These are phyloP conservation scores for Brachyrhaphis roseni DNA, from an alignment of 2,797 vertebrate species.

Conservation along the genomic window DNA sequence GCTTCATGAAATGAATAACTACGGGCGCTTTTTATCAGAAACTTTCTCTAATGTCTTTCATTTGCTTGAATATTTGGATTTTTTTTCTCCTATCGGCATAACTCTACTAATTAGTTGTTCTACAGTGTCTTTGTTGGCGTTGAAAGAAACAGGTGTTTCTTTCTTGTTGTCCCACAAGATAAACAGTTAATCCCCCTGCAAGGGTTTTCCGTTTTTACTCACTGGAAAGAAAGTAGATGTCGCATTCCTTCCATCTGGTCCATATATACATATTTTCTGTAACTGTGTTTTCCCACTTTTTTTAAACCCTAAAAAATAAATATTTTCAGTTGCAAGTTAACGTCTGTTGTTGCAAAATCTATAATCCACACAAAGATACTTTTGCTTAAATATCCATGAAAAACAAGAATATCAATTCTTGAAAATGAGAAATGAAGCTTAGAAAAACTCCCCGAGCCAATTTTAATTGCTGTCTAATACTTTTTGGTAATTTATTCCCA, in stretches of 20 bases:
- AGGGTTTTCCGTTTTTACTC: neutral
- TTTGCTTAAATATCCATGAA: neutral
- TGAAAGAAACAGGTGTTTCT: conserved; percentile 9
- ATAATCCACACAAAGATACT: neutral
- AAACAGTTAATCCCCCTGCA: conserved; percentile 3
- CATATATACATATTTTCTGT: neutral
- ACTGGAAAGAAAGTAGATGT: conserved; percentile 7
- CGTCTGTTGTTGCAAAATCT: neutral
- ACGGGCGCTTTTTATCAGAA: too few species aligned
- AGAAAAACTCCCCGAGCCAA: neutral
- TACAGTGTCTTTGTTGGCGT: neutral
- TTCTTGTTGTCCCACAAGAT: conserved; percentile 24
- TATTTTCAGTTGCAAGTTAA: neutral
- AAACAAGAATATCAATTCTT: neutral
- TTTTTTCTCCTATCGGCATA: neutral
- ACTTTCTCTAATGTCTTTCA: neutral
- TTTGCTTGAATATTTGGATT: neutral
- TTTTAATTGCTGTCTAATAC: neutral
- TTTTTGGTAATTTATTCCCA: conserved; percentile 2
- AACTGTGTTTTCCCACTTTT: neutral
- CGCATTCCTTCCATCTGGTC: conserved; percentile 14
- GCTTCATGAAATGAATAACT: neutral
- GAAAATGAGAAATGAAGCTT: neutral
- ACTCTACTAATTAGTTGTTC: neutral
- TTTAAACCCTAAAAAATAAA: neutral